A percentile compares a stretch with the other conserved stretches of the same genome.
Evolutionary conservation across 2,113 vertebrate genomes (phyloP).

Genomic region (Raphicerus campestris): DNA sequence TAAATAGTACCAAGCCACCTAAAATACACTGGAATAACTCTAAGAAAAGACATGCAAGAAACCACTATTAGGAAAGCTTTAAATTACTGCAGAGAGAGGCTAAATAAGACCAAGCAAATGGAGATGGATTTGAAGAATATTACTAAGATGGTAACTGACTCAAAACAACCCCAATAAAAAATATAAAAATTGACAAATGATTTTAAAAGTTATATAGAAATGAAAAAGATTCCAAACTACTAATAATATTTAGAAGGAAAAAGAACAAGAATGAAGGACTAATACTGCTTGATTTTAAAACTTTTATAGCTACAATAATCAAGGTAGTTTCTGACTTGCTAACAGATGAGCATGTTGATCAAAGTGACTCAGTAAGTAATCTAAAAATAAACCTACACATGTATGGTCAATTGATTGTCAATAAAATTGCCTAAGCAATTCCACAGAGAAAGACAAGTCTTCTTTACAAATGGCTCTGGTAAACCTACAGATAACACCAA

Average conservation of each 20-base stretch:
- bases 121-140: background rate
- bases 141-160: background rate
- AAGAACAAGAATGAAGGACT: background rate
- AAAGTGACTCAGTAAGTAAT: background rate
- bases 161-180: background rate
- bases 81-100: background rate
- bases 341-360: background rate
- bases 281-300: background rate
- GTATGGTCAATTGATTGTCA: background rate
- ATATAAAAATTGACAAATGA: background rate
- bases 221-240: background rate
- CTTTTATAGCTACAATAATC: background rate
- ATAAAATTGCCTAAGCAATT: background rate
- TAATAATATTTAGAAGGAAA: background rate
- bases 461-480: background rate
- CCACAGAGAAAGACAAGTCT: background rate
- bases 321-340: background rate
- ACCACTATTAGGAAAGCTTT: background rate
- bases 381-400: background rate
- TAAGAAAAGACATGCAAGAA: background rate
- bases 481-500: background rate
- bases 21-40: background rate
- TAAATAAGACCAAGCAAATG: background rate
- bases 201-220: background rate
- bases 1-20: background rate